A percentile compares a stretch with the other conserved stretches of the same genome.
phyloP scores from a whole-genome alignment of 2,113 vertebrate species.

The Stercorarius parasiticus region DNA sequence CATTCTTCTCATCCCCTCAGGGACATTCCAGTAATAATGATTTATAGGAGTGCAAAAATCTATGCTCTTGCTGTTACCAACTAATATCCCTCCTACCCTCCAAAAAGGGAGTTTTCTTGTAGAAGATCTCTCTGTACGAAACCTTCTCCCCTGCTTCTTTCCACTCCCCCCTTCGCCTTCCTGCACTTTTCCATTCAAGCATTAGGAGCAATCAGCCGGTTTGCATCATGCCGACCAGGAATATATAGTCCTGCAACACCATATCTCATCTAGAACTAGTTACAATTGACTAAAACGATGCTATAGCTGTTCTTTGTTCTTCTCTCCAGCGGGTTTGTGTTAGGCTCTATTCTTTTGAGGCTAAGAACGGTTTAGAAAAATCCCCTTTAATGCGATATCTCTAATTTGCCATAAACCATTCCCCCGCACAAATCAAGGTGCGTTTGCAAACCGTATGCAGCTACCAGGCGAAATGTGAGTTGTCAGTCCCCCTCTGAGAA shows the following conservation, averaged over 20 bases:
- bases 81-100: slow-evolving; percentile 37
- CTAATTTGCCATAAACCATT: fast-evolving
- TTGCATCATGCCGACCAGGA: neutral
- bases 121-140: neutral
- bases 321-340: neutral
- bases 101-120: slow-evolving; percentile 32
- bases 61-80: slow-evolving; percentile 24
- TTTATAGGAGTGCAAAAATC: slow-evolving; percentile 66
- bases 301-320: neutral
- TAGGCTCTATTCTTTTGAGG: neutral
- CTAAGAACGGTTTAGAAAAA: neutral
- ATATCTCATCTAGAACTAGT: neutral
- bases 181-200: fast-evolving
- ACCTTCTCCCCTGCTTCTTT: neutral
- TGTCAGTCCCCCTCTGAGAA: too few relatives aligned
- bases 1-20: slow-evolving; percentile 52
- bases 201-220: neutral
- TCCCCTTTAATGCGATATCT: fast-evolving
- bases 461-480: neutral
- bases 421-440: neutral
- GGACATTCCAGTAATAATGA: slow-evolving; percentile 72
- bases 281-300: neutral
- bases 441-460: fast-evolving
- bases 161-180: neutral
- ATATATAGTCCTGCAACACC: neutral